A percentile compares a stretch with the other conserved stretches of the same genome.
These are phyloP conservation scores for Clinocottus analis DNA, from an alignment of 2,113 vertebrate genomes.

Conservation along the genomic window DNA sequence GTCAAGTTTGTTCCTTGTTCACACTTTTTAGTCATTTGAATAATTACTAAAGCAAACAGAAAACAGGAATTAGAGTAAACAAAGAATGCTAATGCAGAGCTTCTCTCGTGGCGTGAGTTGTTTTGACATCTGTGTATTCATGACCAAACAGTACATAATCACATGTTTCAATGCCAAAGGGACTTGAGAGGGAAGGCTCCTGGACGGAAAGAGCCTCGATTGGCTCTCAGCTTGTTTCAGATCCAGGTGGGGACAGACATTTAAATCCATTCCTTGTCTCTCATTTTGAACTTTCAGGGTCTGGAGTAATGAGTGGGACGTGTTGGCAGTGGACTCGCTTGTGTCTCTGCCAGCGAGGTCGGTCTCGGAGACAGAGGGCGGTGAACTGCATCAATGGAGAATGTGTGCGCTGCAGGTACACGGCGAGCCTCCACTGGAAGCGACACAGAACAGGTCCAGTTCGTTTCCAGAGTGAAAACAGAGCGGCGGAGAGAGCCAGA, in stretches of 20 bases:
- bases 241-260: constrained; percentile 26
- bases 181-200: background rate
- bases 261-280: constrained; percentile 5
- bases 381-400: constrained; percentile 63
- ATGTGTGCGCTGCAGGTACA: constrained; percentile 68
- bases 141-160: background rate
- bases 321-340: constrained; percentile 14
- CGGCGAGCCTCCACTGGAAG: constrained; percentile 60
- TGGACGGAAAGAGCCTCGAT: background rate
- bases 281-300: constrained; percentile 18
- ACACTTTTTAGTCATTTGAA: constrained; percentile 41
- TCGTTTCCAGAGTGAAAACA: constrained; percentile 66
- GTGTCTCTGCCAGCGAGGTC: constrained; percentile 45
- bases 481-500: constrained; percentile 38
- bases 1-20: constrained; percentile 45
- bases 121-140: background rate
- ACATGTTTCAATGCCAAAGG: background rate
- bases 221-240: constrained; percentile 1
- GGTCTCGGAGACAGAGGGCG: constrained; percentile 55
- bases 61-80: constrained; percentile 34
- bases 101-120: background rate
- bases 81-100: constrained; percentile 5
- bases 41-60: constrained; percentile 47
- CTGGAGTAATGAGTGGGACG: constrained; percentile 47
- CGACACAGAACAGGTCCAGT: constrained; percentile 70